Base-by-base conservation (phyloP, 2,113 vertebrate genomes). In the Grammomys dolichurus region DNA sequence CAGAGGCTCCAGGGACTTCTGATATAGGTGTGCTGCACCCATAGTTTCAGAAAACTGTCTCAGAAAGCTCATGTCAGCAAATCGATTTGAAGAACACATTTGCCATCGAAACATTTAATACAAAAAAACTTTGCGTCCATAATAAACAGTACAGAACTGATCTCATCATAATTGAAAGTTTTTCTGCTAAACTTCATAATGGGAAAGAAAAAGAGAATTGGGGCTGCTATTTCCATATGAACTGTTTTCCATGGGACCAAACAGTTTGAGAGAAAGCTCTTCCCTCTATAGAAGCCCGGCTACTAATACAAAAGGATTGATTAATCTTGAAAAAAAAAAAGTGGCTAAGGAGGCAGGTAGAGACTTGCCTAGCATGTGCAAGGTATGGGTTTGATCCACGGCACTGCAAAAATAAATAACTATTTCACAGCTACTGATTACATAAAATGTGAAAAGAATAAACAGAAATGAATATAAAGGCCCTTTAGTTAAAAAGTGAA, bases 81-180 rank as follows among this genome's bases (percentile, higher is more conserved):
- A 54, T 72, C 92, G 86, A 65, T 69, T 90, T 87, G 81, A 72
- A 94, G 93, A 87, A n/a, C 51, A 6, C 63, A 24, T n/a, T 43
- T 82, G 51, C 75, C 8, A 19, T 77, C 65, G 54, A 88, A 89
- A 89, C 72, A 33, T 48, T 84, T 91, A 58, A 72, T 54, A 88
- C 46, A 65, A 73, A 75, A 92, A 87, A 94, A 67, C 63, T 51
- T 46, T 67, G 84, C 86, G 76, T 73, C 93, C 67, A 19, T 70
- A 70, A 89, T 58, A 85, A 80, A 91, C n/a, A 91, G 80, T 65
- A 67, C 19, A 36, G 86, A 89, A 89, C 22, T 22, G 10, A 40
- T 24, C 40, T 24, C n/a, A 75, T 24, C 20, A n/a, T 93, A 86
- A 36, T 1, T 54, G 28, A 43, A 95, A 28, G 40, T 40, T 26